Conservation (phyloP, 2,113 vertebrate genomes). For the Phylloscopus whistleri region DNA sequence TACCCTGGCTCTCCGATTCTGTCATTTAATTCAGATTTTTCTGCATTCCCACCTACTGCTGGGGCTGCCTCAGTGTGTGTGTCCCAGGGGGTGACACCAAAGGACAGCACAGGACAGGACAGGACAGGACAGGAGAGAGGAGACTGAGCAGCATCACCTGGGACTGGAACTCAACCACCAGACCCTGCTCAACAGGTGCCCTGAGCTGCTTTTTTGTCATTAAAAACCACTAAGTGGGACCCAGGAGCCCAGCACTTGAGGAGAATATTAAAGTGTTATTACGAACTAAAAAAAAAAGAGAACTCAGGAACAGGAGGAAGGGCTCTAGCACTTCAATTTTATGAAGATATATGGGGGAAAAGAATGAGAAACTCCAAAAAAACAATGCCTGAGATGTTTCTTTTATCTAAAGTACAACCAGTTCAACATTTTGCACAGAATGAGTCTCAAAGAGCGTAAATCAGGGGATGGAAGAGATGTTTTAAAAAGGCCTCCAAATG, state of each 20-base stretch:
- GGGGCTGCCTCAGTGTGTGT: rapidly evolving
- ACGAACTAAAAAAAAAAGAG: background rate
- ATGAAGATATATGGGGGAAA: background rate
- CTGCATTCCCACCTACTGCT: background rate
- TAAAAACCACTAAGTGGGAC: background rate
- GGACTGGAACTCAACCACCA: rapidly evolving
- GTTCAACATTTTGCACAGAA: background rate
- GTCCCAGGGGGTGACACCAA: background rate
- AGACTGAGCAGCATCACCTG: background rate
- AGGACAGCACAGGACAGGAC: background rate
- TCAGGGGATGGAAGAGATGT: constrained; percentile 7
- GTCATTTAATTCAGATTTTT: background rate
- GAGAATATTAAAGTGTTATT: background rate
- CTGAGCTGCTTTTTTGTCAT: background rate
- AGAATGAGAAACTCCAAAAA: background rate
- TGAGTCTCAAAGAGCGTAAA: background rate
- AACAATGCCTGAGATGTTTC: background rate
- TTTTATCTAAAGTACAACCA: constrained; percentile 26
- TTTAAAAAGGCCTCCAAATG: constrained; percentile 14
- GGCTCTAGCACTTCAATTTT: background rate
- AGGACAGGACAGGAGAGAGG: background rate
- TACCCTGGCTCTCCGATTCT: background rate
- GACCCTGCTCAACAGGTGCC: background rate
- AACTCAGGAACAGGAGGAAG: background rate
- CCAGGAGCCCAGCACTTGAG: background rate